These are phyloP conservation scores for Columbina picui DNA, from an alignment of 2,113 vertebrate species.

Conservation along the genomic window DNA sequence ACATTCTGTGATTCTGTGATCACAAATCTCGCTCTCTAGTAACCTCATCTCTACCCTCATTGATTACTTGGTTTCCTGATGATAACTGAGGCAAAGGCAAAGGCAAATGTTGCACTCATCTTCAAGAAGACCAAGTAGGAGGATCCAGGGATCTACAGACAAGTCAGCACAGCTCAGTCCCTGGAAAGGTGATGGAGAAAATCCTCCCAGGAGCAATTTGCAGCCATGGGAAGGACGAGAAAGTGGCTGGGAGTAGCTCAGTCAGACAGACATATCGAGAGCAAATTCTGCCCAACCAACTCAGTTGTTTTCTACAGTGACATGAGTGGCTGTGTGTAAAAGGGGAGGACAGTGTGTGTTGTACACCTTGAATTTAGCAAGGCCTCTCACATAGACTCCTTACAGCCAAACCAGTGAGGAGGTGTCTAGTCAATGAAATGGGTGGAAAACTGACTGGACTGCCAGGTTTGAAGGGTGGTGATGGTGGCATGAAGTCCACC, in stretches of 20 bases:
- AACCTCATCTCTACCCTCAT: not conserved
- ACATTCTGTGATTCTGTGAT: too few species aligned
- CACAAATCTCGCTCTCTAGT: not conserved
- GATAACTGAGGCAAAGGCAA: too few species aligned
- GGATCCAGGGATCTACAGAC: not conserved
- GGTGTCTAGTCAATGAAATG: not conserved
- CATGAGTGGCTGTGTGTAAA: not conserved
- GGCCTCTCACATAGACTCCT: not conserved
- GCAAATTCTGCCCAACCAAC: not conserved
- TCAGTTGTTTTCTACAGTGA: not conserved
- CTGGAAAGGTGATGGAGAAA: not conserved
- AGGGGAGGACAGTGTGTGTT: not conserved
- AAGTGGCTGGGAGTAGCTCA: not conserved
- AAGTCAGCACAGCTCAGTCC: not conserved
- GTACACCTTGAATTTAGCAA: not conserved
- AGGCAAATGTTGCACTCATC: not conserved
- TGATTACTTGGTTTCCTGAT: not conserved
- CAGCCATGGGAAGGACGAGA: not conserved
- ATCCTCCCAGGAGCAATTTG: not conserved
- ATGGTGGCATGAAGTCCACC: not conserved
- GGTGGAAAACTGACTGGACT: not conserved
- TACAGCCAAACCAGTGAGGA: not conserved
- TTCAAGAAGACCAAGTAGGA: not conserved
- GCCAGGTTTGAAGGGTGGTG: not conserved
- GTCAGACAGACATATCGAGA: accelerated